phyloP scores from a whole-genome alignment of 2,888 invertebrate species.

The Pterostichus madidus region DNA sequence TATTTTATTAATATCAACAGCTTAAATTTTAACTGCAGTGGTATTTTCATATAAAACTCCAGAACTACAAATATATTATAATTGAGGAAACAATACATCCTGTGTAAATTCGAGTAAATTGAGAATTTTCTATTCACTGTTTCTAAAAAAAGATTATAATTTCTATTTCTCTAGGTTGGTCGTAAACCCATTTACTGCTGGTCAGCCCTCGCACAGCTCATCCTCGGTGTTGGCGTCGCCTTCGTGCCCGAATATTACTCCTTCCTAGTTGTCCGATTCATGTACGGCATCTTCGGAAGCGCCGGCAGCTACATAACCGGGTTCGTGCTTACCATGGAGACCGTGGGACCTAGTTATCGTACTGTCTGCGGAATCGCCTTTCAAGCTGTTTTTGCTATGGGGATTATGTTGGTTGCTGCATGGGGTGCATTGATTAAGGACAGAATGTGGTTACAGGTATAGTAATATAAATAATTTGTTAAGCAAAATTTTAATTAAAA shows the following conservation, averaged over 20 bases:
- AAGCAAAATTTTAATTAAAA: too few species aligned
- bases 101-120: too few species aligned
- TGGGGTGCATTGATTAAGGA: conserved; percentile 90
- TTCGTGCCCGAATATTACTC: conserved; percentile 88
- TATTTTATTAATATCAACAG: too few species aligned
- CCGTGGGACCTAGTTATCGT: conserved; percentile 89
- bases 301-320: conserved; percentile 82
- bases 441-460: conserved; percentile 84
- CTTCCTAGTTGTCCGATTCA: conserved; percentile 83
- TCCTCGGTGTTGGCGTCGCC: conserved; percentile 84
- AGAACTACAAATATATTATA: too few species aligned
- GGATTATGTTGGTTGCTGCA: conserved; percentile 90
- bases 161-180: conserved; percentile 79
- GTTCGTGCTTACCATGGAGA: conserved; percentile 88
- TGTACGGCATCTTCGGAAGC: conserved; percentile 90
- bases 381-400: conserved; percentile 88
- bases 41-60: too few species aligned
- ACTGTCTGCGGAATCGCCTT: conserved; percentile 90
- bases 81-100: too few species aligned
- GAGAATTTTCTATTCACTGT: too few species aligned
- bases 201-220: conserved; percentile 87
- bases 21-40: too few species aligned
- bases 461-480: too few species aligned
- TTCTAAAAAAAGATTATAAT: not conserved
- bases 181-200: conserved; percentile 89